Evolutionary conservation across 2,888 invertebrate genomes (phyloP).

Genomic region (Eudasyphora cyanicolor): DNA sequence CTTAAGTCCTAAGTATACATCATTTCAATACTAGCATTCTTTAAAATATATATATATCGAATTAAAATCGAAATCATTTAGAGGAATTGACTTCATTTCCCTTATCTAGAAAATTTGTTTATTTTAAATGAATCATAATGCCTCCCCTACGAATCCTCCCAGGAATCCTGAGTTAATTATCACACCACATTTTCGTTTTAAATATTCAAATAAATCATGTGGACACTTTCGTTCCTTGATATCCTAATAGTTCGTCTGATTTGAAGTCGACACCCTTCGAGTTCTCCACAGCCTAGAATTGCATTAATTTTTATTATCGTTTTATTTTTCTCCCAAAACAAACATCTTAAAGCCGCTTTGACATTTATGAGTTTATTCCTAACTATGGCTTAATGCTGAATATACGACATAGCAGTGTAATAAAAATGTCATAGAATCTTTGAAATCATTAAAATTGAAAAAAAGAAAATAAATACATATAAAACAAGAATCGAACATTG

Average conservation of each 20-base stretch:
- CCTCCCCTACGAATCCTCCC: too few species aligned
- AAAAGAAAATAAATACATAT: not conserved
- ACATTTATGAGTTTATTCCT: slow-evolving; percentile 59
- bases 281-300: not conserved
- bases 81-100: too few species aligned
- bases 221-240: not conserved
- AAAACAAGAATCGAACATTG: slow-evolving; percentile 40
- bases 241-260: not conserved
- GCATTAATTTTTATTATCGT: not conserved
- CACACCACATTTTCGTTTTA: not conserved
- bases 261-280: not conserved
- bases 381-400: not conserved
- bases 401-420: slow-evolving; percentile 15
- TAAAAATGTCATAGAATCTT: slow-evolving; percentile 62
- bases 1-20: too few species aligned
- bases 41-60: too few species aligned
- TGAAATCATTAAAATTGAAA: slow-evolving; percentile 54
- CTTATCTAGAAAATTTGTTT: too few species aligned
- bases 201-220: not conserved
- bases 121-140: too few species aligned
- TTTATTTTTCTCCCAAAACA: not conserved
- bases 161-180: not conserved
- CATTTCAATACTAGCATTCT: too few species aligned
- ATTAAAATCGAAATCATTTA: too few species aligned
- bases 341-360: slow-evolving; percentile 55